Conservation (phyloP, 2,797 vertebrate species). For the Pangasius djambal region DNA sequence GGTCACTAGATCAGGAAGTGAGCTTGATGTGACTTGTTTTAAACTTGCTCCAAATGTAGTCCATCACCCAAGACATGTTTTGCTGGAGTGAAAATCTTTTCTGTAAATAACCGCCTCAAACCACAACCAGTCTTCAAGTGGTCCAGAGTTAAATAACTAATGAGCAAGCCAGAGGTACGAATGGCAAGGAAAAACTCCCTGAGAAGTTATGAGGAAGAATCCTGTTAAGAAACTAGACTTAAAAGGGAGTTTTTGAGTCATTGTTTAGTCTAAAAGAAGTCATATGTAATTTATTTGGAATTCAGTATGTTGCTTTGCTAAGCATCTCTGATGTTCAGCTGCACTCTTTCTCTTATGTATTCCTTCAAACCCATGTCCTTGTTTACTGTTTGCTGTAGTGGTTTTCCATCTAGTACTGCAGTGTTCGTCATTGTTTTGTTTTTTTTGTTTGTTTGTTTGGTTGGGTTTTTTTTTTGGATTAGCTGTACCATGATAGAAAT, state of each 20-base stretch:
- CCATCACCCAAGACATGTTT: neutral
- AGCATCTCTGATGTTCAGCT: neutral
- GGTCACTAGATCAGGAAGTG: slow-evolving; percentile 10
- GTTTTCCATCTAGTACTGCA: neutral
- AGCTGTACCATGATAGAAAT: neutral
- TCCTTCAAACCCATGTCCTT: neutral
- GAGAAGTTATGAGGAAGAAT: neutral
- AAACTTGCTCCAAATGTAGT: too few relatives aligned
- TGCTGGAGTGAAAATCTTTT: neutral
- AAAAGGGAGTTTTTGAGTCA: neutral
- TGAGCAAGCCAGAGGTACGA: neutral
- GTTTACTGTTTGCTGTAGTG: neutral
- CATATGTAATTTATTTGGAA: neutral
- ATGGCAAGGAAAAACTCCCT: neutral
- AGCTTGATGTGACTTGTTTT: neutral
- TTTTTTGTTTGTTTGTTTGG: too few relatives aligned
- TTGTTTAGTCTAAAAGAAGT: neutral
- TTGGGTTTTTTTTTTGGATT: too few relatives aligned
- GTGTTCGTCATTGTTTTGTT: neutral
- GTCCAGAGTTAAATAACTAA: neutral
- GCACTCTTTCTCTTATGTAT: neutral
- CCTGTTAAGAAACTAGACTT: neutral
- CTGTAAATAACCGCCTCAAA: neutral
- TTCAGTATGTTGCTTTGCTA: neutral
- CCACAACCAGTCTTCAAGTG: neutral